Percentiles rank a stretch among this genome's conserved stretches.
Evolutionary conservation across 1,140 invertebrate genomes (phyloP).

Genomic region (Eriocheir sinensis): DNA sequence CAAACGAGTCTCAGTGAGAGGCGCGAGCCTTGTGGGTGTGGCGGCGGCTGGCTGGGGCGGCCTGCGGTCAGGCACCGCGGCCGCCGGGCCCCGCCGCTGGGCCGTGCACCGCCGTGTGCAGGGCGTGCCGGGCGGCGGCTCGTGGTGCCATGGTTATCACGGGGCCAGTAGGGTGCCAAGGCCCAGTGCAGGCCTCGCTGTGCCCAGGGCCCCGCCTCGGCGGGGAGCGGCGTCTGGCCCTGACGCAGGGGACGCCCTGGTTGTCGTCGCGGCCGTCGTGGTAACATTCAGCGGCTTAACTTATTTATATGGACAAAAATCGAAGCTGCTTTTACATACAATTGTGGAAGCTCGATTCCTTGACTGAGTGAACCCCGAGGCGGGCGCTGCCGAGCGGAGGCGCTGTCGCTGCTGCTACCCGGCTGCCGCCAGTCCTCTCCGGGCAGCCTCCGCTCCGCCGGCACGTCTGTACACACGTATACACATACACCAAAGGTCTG

Average conservation of each 20-base stretch:
- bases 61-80: too few relatives aligned
- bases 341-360: slow-evolving; percentile 23
- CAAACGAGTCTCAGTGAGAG: slow-evolving; percentile 18
- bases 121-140: background rate
- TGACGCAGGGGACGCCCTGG: background rate
- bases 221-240: background rate
- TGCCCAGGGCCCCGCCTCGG: background rate
- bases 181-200: background rate
- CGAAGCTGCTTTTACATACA: slow-evolving; percentile 16
- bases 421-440: background rate
- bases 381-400: background rate
- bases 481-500: background rate
- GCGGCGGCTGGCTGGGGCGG: background rate
- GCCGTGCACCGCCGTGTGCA: background rate
- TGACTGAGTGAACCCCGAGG: background rate
- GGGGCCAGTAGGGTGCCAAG: background rate
- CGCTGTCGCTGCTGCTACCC: background rate
- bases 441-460: background rate
- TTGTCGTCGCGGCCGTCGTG: background rate
- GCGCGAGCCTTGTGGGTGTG: background rate
- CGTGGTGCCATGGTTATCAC: background rate
- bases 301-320: slow-evolving; percentile 18
- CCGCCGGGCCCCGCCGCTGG: background rate
- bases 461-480: background rate
- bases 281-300: background rate